Evolutionary conservation across 1,140 invertebrate genomes (phyloP), one percentile per base, ranked within the genome.

Genomic region (Drosophila athabasca): DNA sequence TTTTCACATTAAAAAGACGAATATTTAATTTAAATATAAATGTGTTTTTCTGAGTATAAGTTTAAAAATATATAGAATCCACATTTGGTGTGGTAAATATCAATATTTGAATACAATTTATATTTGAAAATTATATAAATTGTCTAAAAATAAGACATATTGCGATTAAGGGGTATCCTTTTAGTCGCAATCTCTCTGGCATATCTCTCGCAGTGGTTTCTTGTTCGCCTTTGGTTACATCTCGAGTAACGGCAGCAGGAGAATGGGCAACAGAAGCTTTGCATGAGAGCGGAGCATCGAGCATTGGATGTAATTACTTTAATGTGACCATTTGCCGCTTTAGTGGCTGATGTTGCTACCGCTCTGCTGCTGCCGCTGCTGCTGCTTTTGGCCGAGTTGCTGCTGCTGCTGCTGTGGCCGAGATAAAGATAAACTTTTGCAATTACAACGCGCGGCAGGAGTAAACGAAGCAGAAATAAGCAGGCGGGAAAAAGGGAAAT

Each of bases 341-440:
- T 76, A 76, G 73, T 76, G 76, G 57, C 58, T 58, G 66, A 65
- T 68, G 65, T 46, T 39, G 60, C 29, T 39, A 41, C 48, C 39
- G 66, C 26, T 50, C 75, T 65, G 62, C 69, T 67, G 50, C 53
- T 39, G 35, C 11, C 11, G 31, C 31, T 35, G 9, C 31, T 11
- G 3, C 31, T 29, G 29, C 29, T 31, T 7, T 31, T 31, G 29
- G 7, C 29, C 29, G 29, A 31, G 29, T 31, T 31, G 62, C 59
- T 67, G 51, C 76, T 65, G 67, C 53, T 77, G 75, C 71, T 84
- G 76, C 67, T 62, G 59, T 79, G 78, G 62, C 65, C 64, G 67
- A 88, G 83, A 89, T 88, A 88, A 76, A 88, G 83, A 88, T 88
- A 88, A 87, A 88, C 83, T 88, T 88, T 88, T 89, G 83, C 79